Percentiles rank a stretch among this genome's conserved stretches.
Evolutionary conservation across 2,113 vertebrate genomes (phyloP).

Genomic region (Hypomesus transpacificus): DNA sequence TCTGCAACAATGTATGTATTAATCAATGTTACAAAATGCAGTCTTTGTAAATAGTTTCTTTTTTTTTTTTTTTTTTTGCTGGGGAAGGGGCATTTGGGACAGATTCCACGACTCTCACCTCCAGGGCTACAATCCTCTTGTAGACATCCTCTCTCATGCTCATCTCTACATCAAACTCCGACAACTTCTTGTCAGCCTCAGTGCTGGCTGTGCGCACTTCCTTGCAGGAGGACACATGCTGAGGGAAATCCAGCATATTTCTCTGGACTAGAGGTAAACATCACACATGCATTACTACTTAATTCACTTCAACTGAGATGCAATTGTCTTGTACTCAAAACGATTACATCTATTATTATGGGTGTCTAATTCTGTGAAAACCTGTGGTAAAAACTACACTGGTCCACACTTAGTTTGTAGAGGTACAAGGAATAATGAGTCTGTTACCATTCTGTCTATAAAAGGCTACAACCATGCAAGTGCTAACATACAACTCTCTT

Average conservation of each 20-base stretch:
- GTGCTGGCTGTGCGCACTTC: slow-evolving; percentile 87
- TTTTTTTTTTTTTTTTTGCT: too few relatives aligned
- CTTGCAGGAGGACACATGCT: slow-evolving; percentile 88
- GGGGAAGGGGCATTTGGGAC: too few relatives aligned
- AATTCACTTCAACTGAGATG: background rate
- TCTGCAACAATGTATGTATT: too few relatives aligned
- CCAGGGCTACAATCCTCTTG: slow-evolving; percentile 84
- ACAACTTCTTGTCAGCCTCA: slow-evolving; percentile 89
- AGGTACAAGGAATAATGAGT: background rate
- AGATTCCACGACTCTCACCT: slow-evolving; percentile 67
- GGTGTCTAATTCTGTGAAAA: background rate
- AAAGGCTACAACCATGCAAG: background rate
- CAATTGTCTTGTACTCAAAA: background rate
- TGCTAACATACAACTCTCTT: background rate
- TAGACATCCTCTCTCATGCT: slow-evolving; percentile 97
- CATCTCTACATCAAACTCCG: slow-evolving; percentile 97
- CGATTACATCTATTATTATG: background rate
- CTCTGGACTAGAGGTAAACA: slow-evolving; percentile 74
- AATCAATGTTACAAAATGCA: too few relatives aligned
- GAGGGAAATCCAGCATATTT: slow-evolving; percentile 94
- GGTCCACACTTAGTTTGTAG: too few relatives aligned
- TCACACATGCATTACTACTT: background rate
- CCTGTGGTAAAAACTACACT: too few relatives aligned
- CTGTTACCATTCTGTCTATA: background rate
- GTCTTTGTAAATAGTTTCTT: too few relatives aligned